phyloP scores from a whole-genome alignment of 2,797 vertebrate genomes.

The Acanthis flammea region DNA sequence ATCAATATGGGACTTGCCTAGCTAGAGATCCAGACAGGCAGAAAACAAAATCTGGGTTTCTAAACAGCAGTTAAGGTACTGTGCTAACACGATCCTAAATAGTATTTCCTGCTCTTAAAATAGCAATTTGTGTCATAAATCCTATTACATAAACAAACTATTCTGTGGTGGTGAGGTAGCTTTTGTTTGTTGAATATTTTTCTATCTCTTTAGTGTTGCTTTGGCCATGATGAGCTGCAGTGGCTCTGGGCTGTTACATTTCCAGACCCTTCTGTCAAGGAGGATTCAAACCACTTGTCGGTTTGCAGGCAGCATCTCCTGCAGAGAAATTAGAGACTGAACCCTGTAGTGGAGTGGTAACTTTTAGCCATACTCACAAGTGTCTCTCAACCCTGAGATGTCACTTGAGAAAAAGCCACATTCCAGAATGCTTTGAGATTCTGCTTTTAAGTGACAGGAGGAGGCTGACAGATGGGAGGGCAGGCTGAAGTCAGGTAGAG shows the following conservation, averaged over 20 bases:
- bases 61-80: not conserved
- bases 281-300: not conserved
- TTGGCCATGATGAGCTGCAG: not conserved
- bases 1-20: not conserved
- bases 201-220: not conserved
- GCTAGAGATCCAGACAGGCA: not conserved
- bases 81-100: not conserved
- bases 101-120: not conserved
- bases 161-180: not conserved
- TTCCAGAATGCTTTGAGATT: not conserved
- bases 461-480: not conserved
- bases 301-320: not conserved
- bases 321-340: slow-evolving; percentile 19
- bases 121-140: not conserved
- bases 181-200: not conserved
- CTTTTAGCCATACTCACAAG: slow-evolving; percentile 23
- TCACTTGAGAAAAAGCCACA: not conserved
- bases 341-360: slow-evolving; percentile 19
- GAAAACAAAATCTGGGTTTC: not conserved
- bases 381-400: slow-evolving; percentile 25
- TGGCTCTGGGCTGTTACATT: not conserved
- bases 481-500: not conserved
- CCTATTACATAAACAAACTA: not conserved
- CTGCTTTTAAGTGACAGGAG: not conserved
- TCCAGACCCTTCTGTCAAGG: not conserved